Evolutionary conservation across 2,113 vertebrate species (phyloP), one percentile per base, ranked within the genome.

Genomic region (Daubentonia madagascariensis): DNA sequence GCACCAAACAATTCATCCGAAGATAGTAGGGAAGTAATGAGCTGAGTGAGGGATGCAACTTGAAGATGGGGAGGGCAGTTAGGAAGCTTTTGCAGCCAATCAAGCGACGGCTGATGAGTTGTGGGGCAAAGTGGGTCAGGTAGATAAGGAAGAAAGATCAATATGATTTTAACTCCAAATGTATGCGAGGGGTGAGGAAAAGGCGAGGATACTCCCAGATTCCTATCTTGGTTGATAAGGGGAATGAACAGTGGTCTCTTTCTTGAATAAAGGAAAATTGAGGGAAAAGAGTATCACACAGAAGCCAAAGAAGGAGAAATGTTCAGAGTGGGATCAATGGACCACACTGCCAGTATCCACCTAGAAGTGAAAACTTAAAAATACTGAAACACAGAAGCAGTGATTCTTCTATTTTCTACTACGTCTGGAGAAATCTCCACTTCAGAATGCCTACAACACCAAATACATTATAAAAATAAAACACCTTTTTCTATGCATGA

Each of bases 121-220:
- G 40, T 17, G 32, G 65, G 30, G 25, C 1, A 11, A 2, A 4
- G 4, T 1, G n/a, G 12, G 23, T 16, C 20, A 4, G 76, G 40
- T 1, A 3, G n/a, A 8, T 0, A 2, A 6, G 32, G 67, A 50
- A 45, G 32, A 25, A 2, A 16, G 65, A 4, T 1, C 7, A 0
- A 6, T 35, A 0, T 0, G 35, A 7, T 23, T 14, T 65, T 12
- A 3, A 12, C 17, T 22, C 20, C 35, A 30, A 1, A 0, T 11
- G 11, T 16, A 1, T 5, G 7, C 0, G 6, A 6, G 18, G 4
- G 37, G 22, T 0, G 11, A 28, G 59, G 16, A 12, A 2, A 61
- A 28, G 7, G 3, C 1, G 0, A 45, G 40, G 4, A 1, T 8
- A 28, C 14, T 20, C 68, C n/a, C 7, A 30, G 22, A 43, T 14